Base-by-base conservation (phyloP, 2,113 vertebrate species). In the Pteropus alecto region DNA sequence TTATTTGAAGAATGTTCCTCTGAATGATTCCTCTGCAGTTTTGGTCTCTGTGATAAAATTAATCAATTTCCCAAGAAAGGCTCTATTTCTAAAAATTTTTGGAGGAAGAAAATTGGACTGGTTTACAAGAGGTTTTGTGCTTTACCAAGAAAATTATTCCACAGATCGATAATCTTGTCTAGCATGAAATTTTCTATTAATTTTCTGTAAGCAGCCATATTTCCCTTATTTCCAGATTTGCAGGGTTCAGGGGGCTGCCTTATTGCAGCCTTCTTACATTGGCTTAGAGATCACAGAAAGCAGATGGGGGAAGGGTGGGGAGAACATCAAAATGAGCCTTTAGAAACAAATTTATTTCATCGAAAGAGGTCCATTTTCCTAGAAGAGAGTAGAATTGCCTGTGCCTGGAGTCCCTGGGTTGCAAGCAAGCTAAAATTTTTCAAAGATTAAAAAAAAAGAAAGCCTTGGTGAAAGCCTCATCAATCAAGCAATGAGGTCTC, bases 401-500 rank as follows among this genome's bases (percentile, higher is more conserved):
- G n/a, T 73, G 19, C 33, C 43, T 51, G n/a, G 35, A 56, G 33
- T 18, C 35, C 41, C 77, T 26, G 12, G 51, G 14, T 77, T 87
- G 22, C 63, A 96, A 83, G n/a, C 71, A 67, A n/a, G 19, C 58
- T 43, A 91, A 91, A 74, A 90, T 88, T 61, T 79, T 74, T 63
- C 41, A 48, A 85, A 79, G 16, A 68, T 67, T 43, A 76, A 81
- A 43, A 73, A 38, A 35, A n/a, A 51, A 71, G 28, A 76, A 90
- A 73, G 12, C 35, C 41, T 60, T 93, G 43, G 35, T 54, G 30
- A 38, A 51, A 70, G 26, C 68, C 33, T 88, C 89, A 61, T 74
- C 61, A 35, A 35, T 90, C 19, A 86, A 76, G 48, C 51, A 67
- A 46, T 26, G 16, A 46, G 6, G 21, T 3, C 24, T 76, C 58